Conservation (phyloP, 2,797 vertebrate genomes). For the Ptychobarbus kaznakovi region DNA sequence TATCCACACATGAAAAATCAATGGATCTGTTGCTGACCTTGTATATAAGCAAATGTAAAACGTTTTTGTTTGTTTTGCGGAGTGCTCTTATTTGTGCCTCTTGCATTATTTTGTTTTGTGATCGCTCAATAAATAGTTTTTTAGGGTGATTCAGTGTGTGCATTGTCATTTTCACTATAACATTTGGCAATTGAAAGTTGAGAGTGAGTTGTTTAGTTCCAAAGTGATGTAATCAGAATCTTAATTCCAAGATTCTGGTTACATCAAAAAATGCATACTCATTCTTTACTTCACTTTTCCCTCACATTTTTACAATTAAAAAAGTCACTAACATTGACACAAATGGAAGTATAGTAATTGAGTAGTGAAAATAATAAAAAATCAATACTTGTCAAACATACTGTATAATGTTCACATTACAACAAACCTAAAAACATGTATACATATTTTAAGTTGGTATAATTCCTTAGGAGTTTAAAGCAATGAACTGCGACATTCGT, state of each 20-base stretch:
- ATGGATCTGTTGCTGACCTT: conserved; percentile 80
- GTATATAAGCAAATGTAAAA: conserved; percentile 84
- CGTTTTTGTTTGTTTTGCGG: conserved; percentile 85
- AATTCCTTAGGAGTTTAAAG: too few species aligned
- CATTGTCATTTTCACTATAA: not conserved
- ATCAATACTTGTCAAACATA: not conserved
- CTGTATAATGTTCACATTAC: not conserved
- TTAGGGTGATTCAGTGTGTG: conserved; percentile 62
- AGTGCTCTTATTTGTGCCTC: conserved; percentile 83
- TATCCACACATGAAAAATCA: conserved; percentile 86
- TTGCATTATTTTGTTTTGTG: conserved; percentile 77
- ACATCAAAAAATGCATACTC: not conserved
- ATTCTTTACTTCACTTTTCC: not conserved
- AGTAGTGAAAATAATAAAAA: too few species aligned
- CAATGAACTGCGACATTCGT: too few species aligned
- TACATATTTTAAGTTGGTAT: too few species aligned
- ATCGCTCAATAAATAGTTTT: conserved; percentile 89
- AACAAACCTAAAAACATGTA: too few species aligned
- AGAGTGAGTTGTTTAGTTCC: not conserved
- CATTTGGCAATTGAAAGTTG: not conserved
- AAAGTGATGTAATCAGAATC: too few species aligned
- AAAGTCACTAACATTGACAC: too few species aligned
- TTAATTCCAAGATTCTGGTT: not conserved
- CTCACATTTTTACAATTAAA: not conserved
- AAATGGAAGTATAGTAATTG: not conserved